These are phyloP conservation scores for Gopherus evgoodei DNA, from an alignment of 2,113 vertebrate species.

Conservation along the genomic window DNA sequence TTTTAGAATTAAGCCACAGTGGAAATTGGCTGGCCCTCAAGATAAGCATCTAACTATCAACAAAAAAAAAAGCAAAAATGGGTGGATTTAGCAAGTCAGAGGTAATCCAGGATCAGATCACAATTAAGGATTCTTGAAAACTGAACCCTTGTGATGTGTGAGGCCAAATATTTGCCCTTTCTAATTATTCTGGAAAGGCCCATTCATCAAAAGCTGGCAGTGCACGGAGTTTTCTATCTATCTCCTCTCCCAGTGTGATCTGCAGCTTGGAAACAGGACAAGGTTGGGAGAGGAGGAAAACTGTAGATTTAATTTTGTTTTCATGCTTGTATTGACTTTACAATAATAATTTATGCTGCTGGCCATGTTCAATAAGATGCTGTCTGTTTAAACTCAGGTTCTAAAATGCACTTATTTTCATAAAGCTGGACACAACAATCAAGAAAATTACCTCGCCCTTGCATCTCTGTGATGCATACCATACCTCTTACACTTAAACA, in stretches of 20 bases:
- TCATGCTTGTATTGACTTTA: neutral
- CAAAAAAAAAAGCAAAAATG: neutral
- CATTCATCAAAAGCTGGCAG: neutral
- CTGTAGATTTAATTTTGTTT: rapidly evolving
- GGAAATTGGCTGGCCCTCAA: neutral
- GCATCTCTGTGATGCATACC: neutral
- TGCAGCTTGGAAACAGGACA: neutral
- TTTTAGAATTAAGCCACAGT: neutral
- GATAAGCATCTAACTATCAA: neutral
- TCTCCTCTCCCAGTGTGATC: neutral
- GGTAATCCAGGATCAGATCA: neutral
- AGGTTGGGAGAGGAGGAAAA: neutral
- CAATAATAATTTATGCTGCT: neutral
- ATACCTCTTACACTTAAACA: neutral
- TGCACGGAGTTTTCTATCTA: neutral
- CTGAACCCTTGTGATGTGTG: neutral
- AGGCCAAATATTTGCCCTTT: neutral
- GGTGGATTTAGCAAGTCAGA: rapidly evolving
- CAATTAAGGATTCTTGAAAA: rapidly evolving
- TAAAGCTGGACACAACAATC: neutral
- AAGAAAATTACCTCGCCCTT: neutral
- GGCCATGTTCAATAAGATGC: rapidly evolving
- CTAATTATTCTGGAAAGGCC: neutral
- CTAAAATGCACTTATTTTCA: rapidly evolving
- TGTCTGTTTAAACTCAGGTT: rapidly evolving